Base-by-base conservation (phyloP, 2,113 vertebrate species). In the Xenopus laevis region DNA sequence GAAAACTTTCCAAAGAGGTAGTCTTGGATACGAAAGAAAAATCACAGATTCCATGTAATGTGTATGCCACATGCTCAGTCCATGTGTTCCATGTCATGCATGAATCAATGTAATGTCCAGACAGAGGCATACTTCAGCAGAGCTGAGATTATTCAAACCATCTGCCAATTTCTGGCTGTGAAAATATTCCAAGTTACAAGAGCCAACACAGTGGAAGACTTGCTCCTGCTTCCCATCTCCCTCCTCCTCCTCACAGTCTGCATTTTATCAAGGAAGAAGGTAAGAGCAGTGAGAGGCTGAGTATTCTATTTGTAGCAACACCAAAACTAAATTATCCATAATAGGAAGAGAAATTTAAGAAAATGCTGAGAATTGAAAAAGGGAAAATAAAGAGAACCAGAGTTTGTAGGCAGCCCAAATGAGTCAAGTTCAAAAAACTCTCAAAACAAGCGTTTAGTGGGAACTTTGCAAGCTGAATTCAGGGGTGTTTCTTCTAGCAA, bases 111-210 rank as follows among this genome's bases (percentile, higher is more conserved):
- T 70, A 77, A 70, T 70, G 67, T 64, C 74, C 74, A 77, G 74
- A 77, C 74, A 77, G 74, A 77, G 74, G 74, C 74, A 77, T 77
- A 66, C 74, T 77, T 77, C 66, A 70, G 74, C 47, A 64, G 70
- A 67, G 60, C 60, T 64, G 23, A 57, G 66, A 70, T 77, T 77
- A 70, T 70, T 77, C 67, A 77, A 77, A 77, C 66, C 74, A 77
- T 69, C 73, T 77, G 74, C 74, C 55, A 59, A 70, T 77, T 64
- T 59, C 74, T 70, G 74, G 74, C 74, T 77, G 74, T 77, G 67
- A 77, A 77, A 77, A 77, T 77, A 70, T 77, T 69, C 74, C 74
- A 55, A 53, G 67, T 77, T 77, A 64, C 66, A 46, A 77, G 67
- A 70, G 74, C 74, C 74, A 77, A 67, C 74, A 70, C 74, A 77